phyloP scores from a whole-genome alignment of 2,888 invertebrate genomes.

The Anodontia alba region DNA sequence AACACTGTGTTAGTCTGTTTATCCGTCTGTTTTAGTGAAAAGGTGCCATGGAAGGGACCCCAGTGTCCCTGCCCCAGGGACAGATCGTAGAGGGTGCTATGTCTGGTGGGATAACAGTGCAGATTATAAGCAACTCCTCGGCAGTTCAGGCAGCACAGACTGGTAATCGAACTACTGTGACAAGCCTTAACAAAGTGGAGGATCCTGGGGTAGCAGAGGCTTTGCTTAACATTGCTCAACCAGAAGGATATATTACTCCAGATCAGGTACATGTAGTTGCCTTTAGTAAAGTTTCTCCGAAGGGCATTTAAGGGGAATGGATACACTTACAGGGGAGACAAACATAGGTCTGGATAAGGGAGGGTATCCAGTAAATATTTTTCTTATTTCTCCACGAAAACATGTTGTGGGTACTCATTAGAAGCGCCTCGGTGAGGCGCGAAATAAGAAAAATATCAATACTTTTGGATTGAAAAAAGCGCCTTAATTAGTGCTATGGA shows the following conservation, averaged over 20 bases:
- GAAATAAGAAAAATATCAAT: no score
- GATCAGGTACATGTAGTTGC: constrained; percentile 9
- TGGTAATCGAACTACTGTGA: neutral
- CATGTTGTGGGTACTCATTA: no score
- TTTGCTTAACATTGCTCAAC: constrained; percentile 44
- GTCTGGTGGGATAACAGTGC: constrained; percentile 18
- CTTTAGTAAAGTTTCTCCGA: no score
- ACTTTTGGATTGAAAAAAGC: no score
- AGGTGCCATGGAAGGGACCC: neutral
- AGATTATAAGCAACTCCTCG: neutral
- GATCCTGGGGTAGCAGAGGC: constrained; percentile 29
- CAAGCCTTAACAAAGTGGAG: neutral
- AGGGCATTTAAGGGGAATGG: constrained; percentile 18
- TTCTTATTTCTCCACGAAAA: no score
- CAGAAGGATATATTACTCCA: constrained; percentile 8
- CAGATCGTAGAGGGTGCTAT: neutral
- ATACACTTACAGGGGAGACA: no score
- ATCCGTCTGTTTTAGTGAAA: neutral
- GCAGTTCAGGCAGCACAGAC: neutral
- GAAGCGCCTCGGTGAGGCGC: no score
- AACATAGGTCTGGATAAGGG: no score
- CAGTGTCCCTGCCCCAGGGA: neutral
- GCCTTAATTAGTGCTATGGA: no score
- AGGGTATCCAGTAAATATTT: no score
- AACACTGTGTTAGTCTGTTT: no score